Base-by-base conservation (phyloP, 1,140 invertebrate species). In the Drosophila yakuba region DNA sequence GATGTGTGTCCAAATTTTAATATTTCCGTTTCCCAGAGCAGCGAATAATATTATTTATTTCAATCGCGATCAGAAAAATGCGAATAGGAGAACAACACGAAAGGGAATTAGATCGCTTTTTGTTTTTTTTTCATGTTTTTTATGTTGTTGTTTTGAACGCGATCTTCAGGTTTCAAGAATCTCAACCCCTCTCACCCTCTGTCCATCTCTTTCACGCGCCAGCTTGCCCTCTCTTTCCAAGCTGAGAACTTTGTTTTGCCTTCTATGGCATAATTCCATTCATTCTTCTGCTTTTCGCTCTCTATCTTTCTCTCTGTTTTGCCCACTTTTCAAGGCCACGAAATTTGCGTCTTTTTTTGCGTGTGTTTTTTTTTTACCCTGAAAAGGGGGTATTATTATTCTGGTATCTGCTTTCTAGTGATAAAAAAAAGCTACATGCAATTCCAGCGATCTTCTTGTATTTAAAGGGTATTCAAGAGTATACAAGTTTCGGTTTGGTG, bases 251-350 rank as follows among this genome's bases (percentile, higher is more conserved):
- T 47, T 68, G 64, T 73, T 61, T 79, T 79, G 57, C 81, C 77
- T 76, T 83, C 52, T 83, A 61, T 67, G 79, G 61, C 54, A 71
- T 75, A 75, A 75, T 76, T 64, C 45, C 47, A 60, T 80, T 75
- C 66, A 79, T 77, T 81, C 61, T 57, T 72, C 41, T 35, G 44
- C 35, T 56, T 64, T 60, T 15, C 35, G 36, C 57, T 60, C 36
- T 60, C 45, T 62, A 41, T 57, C 44, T 67, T 51, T 62, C 55
- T 56, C 72, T 67, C 45, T 67, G 35, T 57, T 69, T 60, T 59
- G 36, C 45, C 36, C 68, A 79, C 62, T 71, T 78, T 80, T 85
- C 82, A 85, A 85, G 82, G 82, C 69, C 82, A 73, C 47, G 39
- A 64, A 67, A 61, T 80, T 83, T 80, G 81, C 83, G 55, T 80